Conservation (phyloP, 2,888 invertebrate genomes). For the Cactoblastis cactorum region DNA sequence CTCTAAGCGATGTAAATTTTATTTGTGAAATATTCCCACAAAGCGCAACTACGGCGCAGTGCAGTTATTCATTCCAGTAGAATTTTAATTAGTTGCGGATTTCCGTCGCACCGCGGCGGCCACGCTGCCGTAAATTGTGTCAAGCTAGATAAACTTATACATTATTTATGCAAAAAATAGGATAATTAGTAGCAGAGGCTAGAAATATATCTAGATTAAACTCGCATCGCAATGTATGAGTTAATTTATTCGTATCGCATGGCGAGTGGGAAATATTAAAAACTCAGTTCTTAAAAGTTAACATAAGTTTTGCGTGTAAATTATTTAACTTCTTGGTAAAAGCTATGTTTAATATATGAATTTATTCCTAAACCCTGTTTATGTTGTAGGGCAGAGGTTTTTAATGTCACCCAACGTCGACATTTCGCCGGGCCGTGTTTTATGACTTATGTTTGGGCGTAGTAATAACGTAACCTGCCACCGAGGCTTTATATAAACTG, state of each 20-base stretch:
- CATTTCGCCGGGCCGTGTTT: slow-evolving; percentile 12
- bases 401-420: slow-evolving; percentile 13
- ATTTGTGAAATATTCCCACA: slow-evolving; percentile 33
- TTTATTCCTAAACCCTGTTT: slow-evolving; percentile 13
- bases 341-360: slow-evolving; percentile 9
- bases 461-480: slow-evolving; percentile 4
- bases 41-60: slow-evolving; percentile 42
- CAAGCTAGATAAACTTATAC: slow-evolving; percentile 30
- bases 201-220: slow-evolving; percentile 2
- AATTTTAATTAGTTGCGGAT: slow-evolving; percentile 74
- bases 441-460: slow-evolving; percentile 11
- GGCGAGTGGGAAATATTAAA: background rate
- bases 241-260: background rate
- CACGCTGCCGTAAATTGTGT: slow-evolving; percentile 38
- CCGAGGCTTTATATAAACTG: background rate
- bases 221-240: background rate
- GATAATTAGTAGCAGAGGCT: background rate
- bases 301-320: slow-evolving; percentile 26
- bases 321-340: slow-evolving; percentile 10
- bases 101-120: slow-evolving; percentile 45
- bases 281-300: slow-evolving; percentile 31
- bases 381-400: slow-evolving; percentile 11
- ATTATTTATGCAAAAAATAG: background rate
- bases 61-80: slow-evolving; percentile 66
- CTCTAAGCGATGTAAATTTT: slow-evolving; percentile 23